Evolutionary conservation across 2,888 invertebrate species (phyloP).

Genomic region (Agrilus mali): DNA sequence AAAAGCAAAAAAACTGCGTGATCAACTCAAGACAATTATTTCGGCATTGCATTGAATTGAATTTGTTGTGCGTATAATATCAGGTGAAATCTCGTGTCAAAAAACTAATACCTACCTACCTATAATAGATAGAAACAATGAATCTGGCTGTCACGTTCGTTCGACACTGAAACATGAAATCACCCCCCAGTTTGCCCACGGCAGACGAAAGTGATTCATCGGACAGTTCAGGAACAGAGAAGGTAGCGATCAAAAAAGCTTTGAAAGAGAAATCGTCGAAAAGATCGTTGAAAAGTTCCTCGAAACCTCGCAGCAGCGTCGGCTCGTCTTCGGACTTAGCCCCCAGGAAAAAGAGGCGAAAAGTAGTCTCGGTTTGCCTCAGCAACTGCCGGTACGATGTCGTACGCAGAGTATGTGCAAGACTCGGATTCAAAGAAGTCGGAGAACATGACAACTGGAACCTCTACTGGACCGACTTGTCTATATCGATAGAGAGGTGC

Average conservation of each 20-base stretch:
- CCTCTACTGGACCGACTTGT: constrained; percentile 82
- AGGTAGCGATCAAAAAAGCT: too few relatives aligned
- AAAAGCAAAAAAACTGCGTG: neutral
- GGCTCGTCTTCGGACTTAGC: neutral
- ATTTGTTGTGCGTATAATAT: too few relatives aligned
- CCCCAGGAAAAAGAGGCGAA: constrained; percentile 13
- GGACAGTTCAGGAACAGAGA: constrained; percentile 13
- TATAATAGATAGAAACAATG: too few relatives aligned
- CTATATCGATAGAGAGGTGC: constrained; percentile 72
- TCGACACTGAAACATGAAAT: too few relatives aligned
- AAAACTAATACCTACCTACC: too few relatives aligned
- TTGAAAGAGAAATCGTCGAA: too few relatives aligned
- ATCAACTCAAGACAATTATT: too few relatives aligned
- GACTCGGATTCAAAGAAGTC: constrained; percentile 65
- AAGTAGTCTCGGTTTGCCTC: constrained; percentile 46
- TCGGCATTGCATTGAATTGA: too few relatives aligned
- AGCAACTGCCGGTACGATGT: constrained; percentile 62
- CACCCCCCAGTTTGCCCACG: neutral
- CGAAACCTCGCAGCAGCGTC: too few relatives aligned
- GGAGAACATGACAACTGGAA: constrained; percentile 77
- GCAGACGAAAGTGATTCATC: constrained; percentile 4
- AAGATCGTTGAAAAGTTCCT: too few relatives aligned
- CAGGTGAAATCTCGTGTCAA: too few relatives aligned
- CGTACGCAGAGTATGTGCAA: constrained; percentile 55
- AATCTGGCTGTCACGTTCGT: too few relatives aligned